Evolutionary conservation across 2,113 vertebrate genomes (phyloP), one percentile per base, ranked within the genome.

Genomic region (Periophthalmus modestus): DNA sequence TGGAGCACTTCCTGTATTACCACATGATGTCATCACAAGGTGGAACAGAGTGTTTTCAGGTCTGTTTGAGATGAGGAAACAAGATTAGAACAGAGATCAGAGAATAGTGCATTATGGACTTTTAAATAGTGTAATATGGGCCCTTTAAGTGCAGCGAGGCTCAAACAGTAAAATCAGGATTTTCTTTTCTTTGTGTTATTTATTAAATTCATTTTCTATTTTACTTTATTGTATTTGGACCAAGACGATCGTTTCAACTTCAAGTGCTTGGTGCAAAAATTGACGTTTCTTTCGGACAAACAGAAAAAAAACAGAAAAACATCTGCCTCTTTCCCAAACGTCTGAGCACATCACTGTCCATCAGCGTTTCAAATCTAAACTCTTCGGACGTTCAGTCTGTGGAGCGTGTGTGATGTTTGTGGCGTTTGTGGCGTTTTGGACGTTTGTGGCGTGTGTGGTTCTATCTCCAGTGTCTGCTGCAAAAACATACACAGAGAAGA

Each of bases 281-380:
- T 19, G 61, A 33, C 16, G 36, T 5, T 63, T 28, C 33, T 63
- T 16, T 36, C 3, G 19, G 61, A n/a, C n/a, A n/a, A n/a, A n/a
- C n/a, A n/a, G n/a, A n/a, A 34, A 16, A 12, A 10, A 65, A 34
- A 65, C 34, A n/a, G 15, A 36, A 39, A 65, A 65, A n/a, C 33
- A 65, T 39, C 33, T 39, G 33, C 18, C 16, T 39, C 62, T 65
- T 18, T n/a, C 33, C 62, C n/a, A 65, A 34, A 18, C n/a, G 33
- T 63, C 61, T 63, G 16, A 36, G 39, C 11, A 63, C n/a, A 39
- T 63, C 28, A 61, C 57, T 59, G 59, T 34, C 59, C 39, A 12
- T 65, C 33, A 65, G n/a, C n/a, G 62, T 65, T n/a, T 19, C 39
- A n/a, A 36, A 39, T 65, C 34, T 36, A n/a, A 39, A 65, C 39